These are phyloP conservation scores for Peromyscus maniculatus DNA, from an alignment of 2,113 vertebrate species.

Conservation along the genomic window DNA sequence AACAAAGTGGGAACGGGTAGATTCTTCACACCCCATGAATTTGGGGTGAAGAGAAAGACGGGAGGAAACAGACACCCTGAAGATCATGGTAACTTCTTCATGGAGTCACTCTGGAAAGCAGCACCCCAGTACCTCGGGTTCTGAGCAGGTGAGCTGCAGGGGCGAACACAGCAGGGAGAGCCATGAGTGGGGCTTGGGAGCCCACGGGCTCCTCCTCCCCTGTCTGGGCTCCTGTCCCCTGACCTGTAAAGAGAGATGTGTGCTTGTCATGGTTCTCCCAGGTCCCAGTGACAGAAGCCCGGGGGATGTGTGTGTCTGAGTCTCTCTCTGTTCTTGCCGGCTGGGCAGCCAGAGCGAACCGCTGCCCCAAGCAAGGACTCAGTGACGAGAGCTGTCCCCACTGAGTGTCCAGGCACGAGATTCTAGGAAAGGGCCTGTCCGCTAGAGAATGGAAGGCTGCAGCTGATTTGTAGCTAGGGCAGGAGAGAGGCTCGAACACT, in stretches of 20 bases:
- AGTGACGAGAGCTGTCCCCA: background rate
- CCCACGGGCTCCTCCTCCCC: fast-evolving
- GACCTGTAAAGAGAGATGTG: background rate
- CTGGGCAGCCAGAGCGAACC: fast-evolving
- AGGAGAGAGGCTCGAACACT: no score
- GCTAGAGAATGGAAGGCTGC: no score
- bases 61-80: background rate
- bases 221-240: no score
- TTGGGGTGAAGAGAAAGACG: no score
- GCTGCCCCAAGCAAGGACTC: no score
- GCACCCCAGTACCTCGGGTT: no score
- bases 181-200: fast-evolving
- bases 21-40: background rate
- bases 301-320: background rate
- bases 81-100: fast-evolving
- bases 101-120: no score
- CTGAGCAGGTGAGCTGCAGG: fast-evolving
- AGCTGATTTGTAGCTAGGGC: background rate
- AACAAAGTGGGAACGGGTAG: fast-evolving
- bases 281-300: background rate
- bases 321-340: no score
- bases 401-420: fast-evolving
- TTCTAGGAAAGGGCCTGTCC: background rate
- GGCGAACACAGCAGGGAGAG: background rate
- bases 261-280: background rate